Conservation (phyloP, 2,888 invertebrate genomes). For the Crematogaster levior region DNA sequence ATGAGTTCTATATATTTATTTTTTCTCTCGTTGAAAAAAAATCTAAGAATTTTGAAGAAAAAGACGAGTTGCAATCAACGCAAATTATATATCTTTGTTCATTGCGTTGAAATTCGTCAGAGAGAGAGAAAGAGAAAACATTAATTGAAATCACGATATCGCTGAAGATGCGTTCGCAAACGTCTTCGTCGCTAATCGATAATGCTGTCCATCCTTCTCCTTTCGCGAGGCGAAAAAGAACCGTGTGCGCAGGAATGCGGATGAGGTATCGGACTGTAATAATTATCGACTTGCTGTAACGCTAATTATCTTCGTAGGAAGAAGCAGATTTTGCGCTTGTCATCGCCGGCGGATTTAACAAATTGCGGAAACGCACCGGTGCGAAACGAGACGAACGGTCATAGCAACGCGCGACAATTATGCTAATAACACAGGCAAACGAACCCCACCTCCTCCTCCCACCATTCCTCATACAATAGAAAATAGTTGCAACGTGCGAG, state of each 20-base stretch:
- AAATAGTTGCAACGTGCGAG: slow-evolving; percentile 78
- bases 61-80: background rate
- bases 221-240: background rate
- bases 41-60: background rate
- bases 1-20: background rate
- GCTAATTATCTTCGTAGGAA: background rate
- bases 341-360: slow-evolving; percentile 6
- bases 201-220: background rate
- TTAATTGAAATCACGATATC: background rate
- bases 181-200: background rate
- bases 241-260: background rate
- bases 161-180: background rate
- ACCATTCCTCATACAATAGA: slow-evolving; percentile 74
- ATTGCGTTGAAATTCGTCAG: background rate
- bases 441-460: background rate
- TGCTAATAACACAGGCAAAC: slow-evolving; percentile 31
- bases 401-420: slow-evolving; percentile 42
- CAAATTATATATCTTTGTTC: background rate
- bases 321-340: slow-evolving; percentile 16
- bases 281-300: slow-evolving; percentile 15
- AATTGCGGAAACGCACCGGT: background rate
- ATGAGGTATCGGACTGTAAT: background rate
- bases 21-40: background rate
- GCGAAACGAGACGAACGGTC: slow-evolving; percentile 18
- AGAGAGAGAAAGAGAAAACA: background rate